These are phyloP conservation scores for Brachionus manjavacas DNA, from an alignment of 1,140 invertebrate genomes.

Conservation along the genomic window DNA sequence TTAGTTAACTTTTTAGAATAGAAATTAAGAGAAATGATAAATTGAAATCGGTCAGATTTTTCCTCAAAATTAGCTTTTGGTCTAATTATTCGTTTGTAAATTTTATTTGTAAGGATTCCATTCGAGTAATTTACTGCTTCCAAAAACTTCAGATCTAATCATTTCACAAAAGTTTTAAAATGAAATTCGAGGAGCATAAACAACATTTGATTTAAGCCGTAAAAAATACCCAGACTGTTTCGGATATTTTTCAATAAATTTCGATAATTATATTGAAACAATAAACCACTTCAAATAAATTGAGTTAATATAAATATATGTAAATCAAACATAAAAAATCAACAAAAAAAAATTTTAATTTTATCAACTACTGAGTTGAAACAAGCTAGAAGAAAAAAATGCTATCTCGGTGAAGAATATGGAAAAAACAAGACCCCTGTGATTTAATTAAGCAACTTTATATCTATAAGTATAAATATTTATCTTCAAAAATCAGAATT, in stretches of 20 bases:
- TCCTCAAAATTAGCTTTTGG: neutral
- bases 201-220: neutral
- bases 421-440: neutral
- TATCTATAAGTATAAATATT: slow-evolving; percentile 30
- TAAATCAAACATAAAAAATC: neutral
- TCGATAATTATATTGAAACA: slow-evolving; percentile 14
- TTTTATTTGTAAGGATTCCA: neutral
- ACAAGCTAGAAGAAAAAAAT: neutral
- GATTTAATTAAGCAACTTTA: slow-evolving; percentile 27
- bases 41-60: neutral
- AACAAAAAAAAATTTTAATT: neutral
- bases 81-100: neutral
- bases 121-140: neutral
- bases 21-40: neutral
- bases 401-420: neutral
- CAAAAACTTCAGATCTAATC: neutral
- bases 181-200: neutral
- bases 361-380: neutral
- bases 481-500: slow-evolving; percentile 14
- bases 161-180: neutral
- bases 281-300: slow-evolving; percentile 28
- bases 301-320: neutral
- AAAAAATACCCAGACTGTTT: slow-evolving; percentile 1
- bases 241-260: neutral
- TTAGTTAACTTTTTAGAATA: neutral